phyloP scores from a whole-genome alignment of 2,113 vertebrate species.

The Larimichthys crocea region DNA sequence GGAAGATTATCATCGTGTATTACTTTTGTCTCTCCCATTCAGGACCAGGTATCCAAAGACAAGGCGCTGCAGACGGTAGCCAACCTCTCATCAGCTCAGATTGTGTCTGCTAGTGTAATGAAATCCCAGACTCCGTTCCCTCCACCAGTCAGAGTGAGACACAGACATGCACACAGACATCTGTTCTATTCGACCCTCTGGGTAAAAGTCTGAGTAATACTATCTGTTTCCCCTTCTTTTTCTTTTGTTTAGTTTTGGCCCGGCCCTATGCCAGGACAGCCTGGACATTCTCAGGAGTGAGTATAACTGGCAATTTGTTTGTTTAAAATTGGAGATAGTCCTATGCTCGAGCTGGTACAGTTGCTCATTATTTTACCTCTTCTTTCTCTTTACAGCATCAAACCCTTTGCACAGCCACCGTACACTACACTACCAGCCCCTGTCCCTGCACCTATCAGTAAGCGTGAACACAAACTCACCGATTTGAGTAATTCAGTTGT shows the following conservation, averaged over 20 bases:
- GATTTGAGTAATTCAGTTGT: neutral
- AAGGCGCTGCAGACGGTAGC: constrained; percentile 97
- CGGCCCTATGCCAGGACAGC: constrained; percentile 92
- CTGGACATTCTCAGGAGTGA: constrained; percentile 98
- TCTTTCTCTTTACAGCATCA: constrained; percentile 86
- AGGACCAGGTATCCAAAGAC: constrained; percentile 98
- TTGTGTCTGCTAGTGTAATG: constrained; percentile 94
- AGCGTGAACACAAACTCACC: constrained; percentile 63
- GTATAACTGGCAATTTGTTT: constrained; percentile 68
- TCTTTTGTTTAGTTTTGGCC: constrained; percentile 90
- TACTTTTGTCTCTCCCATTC: constrained; percentile 20
- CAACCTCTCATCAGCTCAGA: constrained; percentile 96
- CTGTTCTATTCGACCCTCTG: constrained; percentile 27
- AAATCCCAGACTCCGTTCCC: constrained; percentile 93
- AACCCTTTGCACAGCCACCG: constrained; percentile 95
- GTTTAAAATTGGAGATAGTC: neutral
- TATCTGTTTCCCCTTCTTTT: neutral
- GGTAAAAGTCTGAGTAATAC: constrained; percentile 29
- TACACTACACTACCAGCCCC: constrained; percentile 91
- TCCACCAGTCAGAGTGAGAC: constrained; percentile 91
- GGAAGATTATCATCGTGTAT: constrained; percentile 7
- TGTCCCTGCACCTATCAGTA: constrained; percentile 91
- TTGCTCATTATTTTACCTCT: constrained; percentile 3
- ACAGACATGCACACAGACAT: constrained; percentile 2
- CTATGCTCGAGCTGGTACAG: neutral